phyloP scores from a whole-genome alignment of 2,888 invertebrate species.

The Rhimphoctona megacephalus region DNA sequence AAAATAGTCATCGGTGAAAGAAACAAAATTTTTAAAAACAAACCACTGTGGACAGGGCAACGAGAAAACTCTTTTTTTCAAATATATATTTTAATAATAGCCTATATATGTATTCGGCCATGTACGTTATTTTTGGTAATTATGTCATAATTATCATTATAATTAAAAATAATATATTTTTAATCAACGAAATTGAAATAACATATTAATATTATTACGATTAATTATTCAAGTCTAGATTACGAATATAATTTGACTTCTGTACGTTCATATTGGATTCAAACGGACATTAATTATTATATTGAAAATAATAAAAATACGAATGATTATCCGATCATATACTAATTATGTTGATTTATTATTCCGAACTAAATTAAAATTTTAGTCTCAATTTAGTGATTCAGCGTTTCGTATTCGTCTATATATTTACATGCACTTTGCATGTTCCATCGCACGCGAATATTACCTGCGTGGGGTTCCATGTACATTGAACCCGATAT shows the following conservation, averaged over 20 bases:
- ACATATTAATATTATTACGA: not conserved
- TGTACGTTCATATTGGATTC: not conserved
- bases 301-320: not conserved
- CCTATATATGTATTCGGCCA: not conserved
- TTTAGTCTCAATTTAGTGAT: slow-evolving; percentile 19
- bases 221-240: not conserved
- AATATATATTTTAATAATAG: not conserved
- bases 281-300: not conserved
- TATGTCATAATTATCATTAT: too few relatives aligned
- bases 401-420: not conserved
- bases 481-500: slow-evolving; percentile 20
- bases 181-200: not conserved
- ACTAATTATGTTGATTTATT: not conserved
- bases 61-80: not conserved
- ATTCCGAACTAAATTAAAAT: slow-evolving; percentile 7
- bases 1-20: not conserved
- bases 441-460: slow-evolving; percentile 41
- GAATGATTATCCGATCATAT: slow-evolving; percentile 8
- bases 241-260: not conserved
- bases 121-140: not conserved
- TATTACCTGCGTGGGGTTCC: slow-evolving; percentile 42
- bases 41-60: not conserved
- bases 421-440: slow-evolving; percentile 29
- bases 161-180: too few relatives aligned
- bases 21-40: not conserved